These are phyloP conservation scores for Nebria brevicollis DNA, from an alignment of 2,888 invertebrate genomes.

Conservation along the genomic window DNA sequence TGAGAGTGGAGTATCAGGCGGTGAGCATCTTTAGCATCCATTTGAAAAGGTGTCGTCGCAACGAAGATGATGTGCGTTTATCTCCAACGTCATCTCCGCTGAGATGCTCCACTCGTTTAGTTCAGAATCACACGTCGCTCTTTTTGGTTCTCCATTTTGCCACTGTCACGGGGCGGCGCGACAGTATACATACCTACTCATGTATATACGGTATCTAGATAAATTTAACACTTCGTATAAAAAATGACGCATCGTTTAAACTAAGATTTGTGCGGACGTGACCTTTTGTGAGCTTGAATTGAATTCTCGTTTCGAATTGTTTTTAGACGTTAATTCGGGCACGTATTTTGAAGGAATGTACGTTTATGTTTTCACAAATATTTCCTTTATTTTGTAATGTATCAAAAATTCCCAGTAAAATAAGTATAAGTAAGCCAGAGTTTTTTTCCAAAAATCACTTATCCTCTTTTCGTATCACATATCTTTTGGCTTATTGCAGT, in stretches of 20 bases:
- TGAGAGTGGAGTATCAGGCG: background rate
- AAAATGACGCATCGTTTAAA: conserved; percentile 43
- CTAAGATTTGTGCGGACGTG: conserved; percentile 26
- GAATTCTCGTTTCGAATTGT: conserved; percentile 5
- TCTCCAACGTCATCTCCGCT: conserved; percentile 11
- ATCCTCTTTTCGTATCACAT: background rate
- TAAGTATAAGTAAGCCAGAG: no score
- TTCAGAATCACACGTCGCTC: background rate
- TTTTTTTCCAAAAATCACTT: no score
- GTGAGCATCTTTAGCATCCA: conserved; percentile 21
- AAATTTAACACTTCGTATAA: conserved; percentile 26
- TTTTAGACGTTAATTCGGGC: background rate
- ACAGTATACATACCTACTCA: background rate
- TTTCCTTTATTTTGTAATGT: background rate
- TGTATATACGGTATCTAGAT: conserved; percentile 12
- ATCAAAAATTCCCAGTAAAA: no score
- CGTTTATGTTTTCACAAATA: background rate
- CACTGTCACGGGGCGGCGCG: background rate
- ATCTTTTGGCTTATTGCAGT: background rate
- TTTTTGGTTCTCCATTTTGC: conserved; percentile 6
- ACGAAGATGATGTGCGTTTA: conserved; percentile 15
- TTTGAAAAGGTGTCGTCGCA: conserved; percentile 8
- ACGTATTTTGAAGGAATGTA: background rate
- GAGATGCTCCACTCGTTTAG: background rate
- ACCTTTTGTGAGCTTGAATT: conserved; percentile 5